Conservation (phyloP, 2,113 vertebrate genomes). For the Hyaena hyaena region DNA sequence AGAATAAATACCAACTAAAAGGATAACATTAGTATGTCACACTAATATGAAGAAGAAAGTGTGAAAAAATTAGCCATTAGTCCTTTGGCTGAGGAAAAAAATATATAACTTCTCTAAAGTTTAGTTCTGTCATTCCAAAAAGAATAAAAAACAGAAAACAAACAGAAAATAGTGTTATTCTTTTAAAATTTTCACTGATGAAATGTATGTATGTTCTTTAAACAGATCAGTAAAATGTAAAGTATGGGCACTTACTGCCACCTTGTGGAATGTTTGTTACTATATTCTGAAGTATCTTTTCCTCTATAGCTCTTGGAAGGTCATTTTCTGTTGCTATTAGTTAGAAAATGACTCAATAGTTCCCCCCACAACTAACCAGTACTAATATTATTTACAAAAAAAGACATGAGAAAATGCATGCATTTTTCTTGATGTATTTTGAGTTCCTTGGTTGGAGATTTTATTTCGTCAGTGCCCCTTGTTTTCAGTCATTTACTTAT, state of each 20-base stretch:
- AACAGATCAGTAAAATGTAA: slow-evolving; percentile 68
- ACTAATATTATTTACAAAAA: slow-evolving; percentile 8
- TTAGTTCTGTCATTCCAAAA: slow-evolving; percentile 47
- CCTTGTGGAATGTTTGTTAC: slow-evolving; percentile 80
- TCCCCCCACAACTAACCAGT: neutral
- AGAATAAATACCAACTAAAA: slow-evolving; percentile 50
- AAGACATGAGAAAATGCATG: neutral
- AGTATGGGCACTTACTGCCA: slow-evolving; percentile 84
- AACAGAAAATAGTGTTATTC: slow-evolving; percentile 64
- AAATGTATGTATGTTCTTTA: slow-evolving; percentile 68
- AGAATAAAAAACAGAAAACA: neutral
- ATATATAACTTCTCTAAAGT: slow-evolving; percentile 62
- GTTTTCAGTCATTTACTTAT: neutral
- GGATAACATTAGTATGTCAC: slow-evolving; percentile 9
- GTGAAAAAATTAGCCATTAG: slow-evolving; percentile 19
- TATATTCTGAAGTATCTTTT: neutral
- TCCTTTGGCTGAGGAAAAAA: slow-evolving; percentile 53
- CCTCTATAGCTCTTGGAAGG: neutral
- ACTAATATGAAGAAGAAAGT: neutral
- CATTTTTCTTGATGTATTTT: neutral
- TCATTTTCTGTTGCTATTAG: slow-evolving; percentile 18
- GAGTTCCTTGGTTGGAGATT: neutral
- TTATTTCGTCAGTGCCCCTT: neutral
- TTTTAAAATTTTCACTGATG: slow-evolving; percentile 75
- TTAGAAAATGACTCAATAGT: slow-evolving; percentile 34